A percentile compares a stretch with the other conserved stretches of the same genome.
These are phyloP conservation scores for Idaea aversata DNA, from an alignment of 2,888 invertebrate genomes.

Conservation along the genomic window DNA sequence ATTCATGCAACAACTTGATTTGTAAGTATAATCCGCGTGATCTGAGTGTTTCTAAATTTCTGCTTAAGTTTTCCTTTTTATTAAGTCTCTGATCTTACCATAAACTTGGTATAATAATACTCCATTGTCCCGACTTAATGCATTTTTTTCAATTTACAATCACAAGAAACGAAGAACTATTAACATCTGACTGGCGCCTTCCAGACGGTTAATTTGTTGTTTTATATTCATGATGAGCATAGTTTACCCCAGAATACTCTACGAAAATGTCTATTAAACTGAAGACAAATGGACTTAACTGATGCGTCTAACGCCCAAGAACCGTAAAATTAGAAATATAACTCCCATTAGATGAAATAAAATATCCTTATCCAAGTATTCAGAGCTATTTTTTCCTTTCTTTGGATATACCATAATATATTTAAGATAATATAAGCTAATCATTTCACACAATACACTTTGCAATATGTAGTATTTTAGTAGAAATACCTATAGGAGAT, in stretches of 20 bases:
- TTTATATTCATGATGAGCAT: constrained; percentile 22
- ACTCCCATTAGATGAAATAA: background rate
- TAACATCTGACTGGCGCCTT: constrained; percentile 1
- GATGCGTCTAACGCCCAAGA: background rate
- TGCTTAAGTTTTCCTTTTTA: background rate
- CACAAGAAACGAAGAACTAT: background rate
- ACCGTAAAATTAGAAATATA: background rate
- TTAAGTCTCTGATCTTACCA: background rate
- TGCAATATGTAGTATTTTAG: constrained; percentile 16
- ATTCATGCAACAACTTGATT: too few species aligned
- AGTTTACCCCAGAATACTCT: background rate
- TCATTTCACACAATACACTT: background rate
- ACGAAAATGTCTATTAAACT: background rate
- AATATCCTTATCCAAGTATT: background rate
- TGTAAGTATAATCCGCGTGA: too few species aligned
- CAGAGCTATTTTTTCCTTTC: background rate
- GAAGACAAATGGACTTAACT: background rate
- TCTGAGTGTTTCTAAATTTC: background rate
- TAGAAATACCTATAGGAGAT: constrained; percentile 25
- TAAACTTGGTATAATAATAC: background rate
- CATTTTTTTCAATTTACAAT: background rate
- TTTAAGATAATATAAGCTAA: constrained; percentile 1
- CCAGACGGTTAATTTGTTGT: constrained; percentile 11
- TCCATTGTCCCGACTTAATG: background rate
- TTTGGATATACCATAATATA: background rate